Conservation (phyloP, 1,140 invertebrate genomes). For the Diplogasteroides magnus region DNA sequence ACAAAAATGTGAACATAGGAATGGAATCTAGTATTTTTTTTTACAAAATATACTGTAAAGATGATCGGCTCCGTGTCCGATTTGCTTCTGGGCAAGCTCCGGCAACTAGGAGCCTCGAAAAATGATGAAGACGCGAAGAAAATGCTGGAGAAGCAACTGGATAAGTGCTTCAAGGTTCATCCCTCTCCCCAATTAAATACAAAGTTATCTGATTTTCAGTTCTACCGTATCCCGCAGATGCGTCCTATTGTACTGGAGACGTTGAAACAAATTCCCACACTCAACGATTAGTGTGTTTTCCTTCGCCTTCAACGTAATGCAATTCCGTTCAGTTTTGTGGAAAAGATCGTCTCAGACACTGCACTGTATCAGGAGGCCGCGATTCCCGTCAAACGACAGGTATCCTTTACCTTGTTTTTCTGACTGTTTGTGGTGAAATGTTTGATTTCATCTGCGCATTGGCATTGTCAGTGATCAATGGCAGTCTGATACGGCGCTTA, state of each 20-base stretch:
- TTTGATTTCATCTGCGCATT: too few species aligned
- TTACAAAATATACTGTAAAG: too few species aligned
- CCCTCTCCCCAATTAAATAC: conserved; percentile 24
- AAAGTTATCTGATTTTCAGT: background rate
- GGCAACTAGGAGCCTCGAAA: conserved; percentile 13
- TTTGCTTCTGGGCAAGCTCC: background rate
- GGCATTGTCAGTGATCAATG: background rate
- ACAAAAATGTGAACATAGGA: too few species aligned
- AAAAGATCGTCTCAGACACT: conserved; percentile 38
- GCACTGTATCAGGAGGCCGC: conserved; percentile 22
- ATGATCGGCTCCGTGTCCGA: background rate
- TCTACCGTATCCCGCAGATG: background rate
- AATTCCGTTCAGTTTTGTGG: conserved; percentile 15
- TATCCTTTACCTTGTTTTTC: too few species aligned
- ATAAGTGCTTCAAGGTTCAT: conserved; percentile 30
- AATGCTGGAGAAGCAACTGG: conserved; percentile 31
- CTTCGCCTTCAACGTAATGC: background rate
- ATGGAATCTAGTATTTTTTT: too few species aligned
- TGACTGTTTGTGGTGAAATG: too few species aligned
- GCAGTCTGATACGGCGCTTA: background rate
- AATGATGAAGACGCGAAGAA: conserved; percentile 26
- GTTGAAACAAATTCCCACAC: background rate
- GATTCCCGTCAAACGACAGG: background rate
- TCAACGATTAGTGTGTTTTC: background rate
- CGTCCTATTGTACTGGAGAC: background rate